A percentile compares a stretch with the other conserved stretches of the same genome.
phyloP scores from a whole-genome alignment of 2,888 invertebrate species.

The Plebejus anna region DNA sequence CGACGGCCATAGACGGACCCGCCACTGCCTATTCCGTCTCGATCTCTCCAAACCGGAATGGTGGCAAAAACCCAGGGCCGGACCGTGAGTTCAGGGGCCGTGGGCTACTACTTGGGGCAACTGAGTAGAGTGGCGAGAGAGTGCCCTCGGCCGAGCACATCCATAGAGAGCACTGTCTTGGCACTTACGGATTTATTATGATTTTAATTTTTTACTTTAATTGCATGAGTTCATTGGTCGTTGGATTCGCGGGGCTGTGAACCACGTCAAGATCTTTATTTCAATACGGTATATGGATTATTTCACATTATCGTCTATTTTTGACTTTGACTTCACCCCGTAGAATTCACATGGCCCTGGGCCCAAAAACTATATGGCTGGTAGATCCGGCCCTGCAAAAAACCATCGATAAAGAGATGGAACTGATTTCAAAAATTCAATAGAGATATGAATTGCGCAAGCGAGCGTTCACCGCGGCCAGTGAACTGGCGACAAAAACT shows the following conservation, averaged over 20 bases:
- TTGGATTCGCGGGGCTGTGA: not conserved
- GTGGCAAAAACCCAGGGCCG: slow-evolving; percentile 9
- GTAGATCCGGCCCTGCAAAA: not conserved
- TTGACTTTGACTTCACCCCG: not conserved
- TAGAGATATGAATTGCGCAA: slow-evolving; percentile 34
- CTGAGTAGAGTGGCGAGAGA: too few relatives aligned
- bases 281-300: too few relatives aligned
- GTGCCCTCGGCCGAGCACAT: too few relatives aligned
- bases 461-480: slow-evolving; percentile 35
- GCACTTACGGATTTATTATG: too few relatives aligned
- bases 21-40: slow-evolving; percentile 9
- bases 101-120: not conserved
- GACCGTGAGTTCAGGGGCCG: not conserved
- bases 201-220: too few relatives aligned
- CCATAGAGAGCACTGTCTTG: too few relatives aligned
- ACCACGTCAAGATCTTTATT: not conserved
- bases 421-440: slow-evolving; percentile 23
- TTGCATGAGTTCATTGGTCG: too few relatives aligned
- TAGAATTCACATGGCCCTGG: not conserved
- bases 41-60: slow-evolving; percentile 10
- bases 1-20: not conserved
- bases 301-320: too few relatives aligned
- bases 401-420: not conserved
- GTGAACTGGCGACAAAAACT: slow-evolving; percentile 40
- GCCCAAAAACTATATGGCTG: not conserved